A percentile compares a stretch with the other conserved stretches of the same genome.
These are phyloP conservation scores for Seriola rivoliana DNA, from an alignment of 2,113 vertebrate genomes.

Conservation along the genomic window DNA sequence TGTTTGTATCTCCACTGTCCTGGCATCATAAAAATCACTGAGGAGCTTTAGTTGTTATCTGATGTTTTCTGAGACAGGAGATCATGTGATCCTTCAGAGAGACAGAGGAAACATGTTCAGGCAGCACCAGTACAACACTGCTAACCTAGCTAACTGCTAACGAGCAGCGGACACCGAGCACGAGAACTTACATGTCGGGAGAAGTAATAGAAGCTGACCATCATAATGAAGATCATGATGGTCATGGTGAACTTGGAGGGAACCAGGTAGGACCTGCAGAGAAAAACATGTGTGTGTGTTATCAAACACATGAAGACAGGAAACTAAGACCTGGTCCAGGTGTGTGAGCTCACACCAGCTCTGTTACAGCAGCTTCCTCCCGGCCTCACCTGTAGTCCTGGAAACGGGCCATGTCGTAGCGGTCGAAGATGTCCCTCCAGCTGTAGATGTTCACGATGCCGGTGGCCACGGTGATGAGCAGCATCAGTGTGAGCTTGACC, in stretches of 20 bases:
- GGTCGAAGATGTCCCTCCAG: constrained; percentile 92
- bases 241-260: constrained; percentile 95
- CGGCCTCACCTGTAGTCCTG: constrained; percentile 86
- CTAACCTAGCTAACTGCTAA: background rate
- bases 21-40: no score
- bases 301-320: background rate
- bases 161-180: background rate
- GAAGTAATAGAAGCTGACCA: constrained; percentile 98
- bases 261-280: constrained; percentile 84
- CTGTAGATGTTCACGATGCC: constrained; percentile 90
- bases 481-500: constrained; percentile 97
- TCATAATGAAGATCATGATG: constrained; percentile 92
- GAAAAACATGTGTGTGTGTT: background rate
- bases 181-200: constrained; percentile 91
- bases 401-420: constrained; percentile 88
- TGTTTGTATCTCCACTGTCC: no score
- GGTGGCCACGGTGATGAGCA: constrained; percentile 87
- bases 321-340: background rate
- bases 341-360: no score
- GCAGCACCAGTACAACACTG: background rate
- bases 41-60: no score
- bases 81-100: no score
- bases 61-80: no score
- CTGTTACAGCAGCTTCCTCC: background rate
- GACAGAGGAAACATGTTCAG: no score